Evolutionary conservation across 2,113 vertebrate species (phyloP).

Genomic region (Neotragus pygmaeus): DNA sequence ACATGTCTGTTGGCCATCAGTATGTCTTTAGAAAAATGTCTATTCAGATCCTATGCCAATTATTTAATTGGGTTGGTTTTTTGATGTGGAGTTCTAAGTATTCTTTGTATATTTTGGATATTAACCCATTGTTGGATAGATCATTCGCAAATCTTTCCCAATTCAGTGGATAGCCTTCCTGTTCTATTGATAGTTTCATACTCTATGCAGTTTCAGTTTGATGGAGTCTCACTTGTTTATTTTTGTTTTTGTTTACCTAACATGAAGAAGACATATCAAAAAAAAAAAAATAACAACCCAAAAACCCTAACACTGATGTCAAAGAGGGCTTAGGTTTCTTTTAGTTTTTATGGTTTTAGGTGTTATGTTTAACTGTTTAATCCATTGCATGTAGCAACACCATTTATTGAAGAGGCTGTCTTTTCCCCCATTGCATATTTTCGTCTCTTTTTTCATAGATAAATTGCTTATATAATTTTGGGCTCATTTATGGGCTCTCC

Average conservation of each 20-base stretch:
- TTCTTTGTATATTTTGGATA: background rate
- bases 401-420: background rate
- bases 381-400: background rate
- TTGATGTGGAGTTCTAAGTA: background rate
- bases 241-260: background rate
- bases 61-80: background rate
- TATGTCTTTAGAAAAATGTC: background rate
- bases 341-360: background rate
- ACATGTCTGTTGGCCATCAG: background rate
- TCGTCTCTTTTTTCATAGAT: background rate
- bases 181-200: background rate
- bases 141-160: background rate
- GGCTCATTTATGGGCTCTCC: background rate
- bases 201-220: background rate
- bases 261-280: background rate
- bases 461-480: background rate
- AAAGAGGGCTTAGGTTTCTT: background rate
- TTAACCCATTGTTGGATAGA: background rate
- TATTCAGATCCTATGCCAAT: background rate
- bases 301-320: background rate
- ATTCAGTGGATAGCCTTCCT: background rate
- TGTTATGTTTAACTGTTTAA: background rate
- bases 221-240: background rate
- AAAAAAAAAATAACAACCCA: background rate
- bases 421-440: background rate